Conservation (phyloP, 2,113 vertebrate species). For the Apus apus region DNA sequence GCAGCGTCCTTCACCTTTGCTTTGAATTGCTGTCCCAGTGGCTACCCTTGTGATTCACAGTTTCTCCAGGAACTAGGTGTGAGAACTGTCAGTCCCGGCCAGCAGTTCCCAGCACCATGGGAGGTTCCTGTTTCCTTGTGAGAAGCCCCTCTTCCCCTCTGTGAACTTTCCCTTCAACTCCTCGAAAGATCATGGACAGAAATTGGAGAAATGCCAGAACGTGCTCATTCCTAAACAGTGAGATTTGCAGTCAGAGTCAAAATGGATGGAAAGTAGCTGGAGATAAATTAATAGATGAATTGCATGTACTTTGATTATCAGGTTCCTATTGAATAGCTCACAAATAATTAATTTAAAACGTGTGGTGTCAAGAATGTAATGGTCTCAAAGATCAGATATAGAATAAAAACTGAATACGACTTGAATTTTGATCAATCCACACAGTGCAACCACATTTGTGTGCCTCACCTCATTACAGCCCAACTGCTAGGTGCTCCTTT, state of each 20-base stretch:
- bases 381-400: not conserved
- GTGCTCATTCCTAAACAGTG: not conserved
- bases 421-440: not conserved
- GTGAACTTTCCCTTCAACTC: not conserved
- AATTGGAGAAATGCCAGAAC: not conserved
- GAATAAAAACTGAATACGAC: not conserved
- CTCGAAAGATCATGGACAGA: not conserved
- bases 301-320: not conserved
- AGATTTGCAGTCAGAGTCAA: not conserved
- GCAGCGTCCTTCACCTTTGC: not conserved
- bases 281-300: not conserved
- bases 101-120: not conserved
- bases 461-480: not conserved
- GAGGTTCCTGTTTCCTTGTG: not conserved
- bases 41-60: not conserved
- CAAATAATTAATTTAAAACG: not conserved
- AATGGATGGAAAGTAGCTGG: not conserved
- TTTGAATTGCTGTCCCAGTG: not conserved
- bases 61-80: not conserved
- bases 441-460: not conserved
- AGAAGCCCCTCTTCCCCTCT: not conserved
- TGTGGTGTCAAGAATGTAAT: not conserved
- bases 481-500: not conserved
- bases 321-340: not conserved
- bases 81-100: accelerated